Base-by-base conservation (phyloP, 37 sponge, comb jelly and placozoan genomes). In the Hexactinellida sp. region DNA sequence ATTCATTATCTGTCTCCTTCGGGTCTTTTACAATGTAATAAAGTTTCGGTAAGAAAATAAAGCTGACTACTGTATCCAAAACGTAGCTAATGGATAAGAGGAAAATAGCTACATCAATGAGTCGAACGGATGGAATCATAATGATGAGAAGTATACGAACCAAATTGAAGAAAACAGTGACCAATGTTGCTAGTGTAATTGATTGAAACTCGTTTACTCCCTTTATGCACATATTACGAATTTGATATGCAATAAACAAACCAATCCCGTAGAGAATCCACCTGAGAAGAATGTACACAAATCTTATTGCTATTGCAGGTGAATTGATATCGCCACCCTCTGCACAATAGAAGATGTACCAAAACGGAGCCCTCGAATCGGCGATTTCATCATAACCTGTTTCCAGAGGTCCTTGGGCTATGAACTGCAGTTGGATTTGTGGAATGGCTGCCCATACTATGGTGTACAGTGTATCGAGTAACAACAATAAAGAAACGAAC, bases 311-410 rank as follows among this genome's bases (percentile, higher is more conserved):
- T 3, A 63, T 63, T 63, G 76, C 76, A n/a, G 76, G 76, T 7
- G 76, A 63, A 63, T 28, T 63, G 5, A 23, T 5, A 63, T 10
- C 21, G 3, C 76, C 76, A 25, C 76, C 76, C 13, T 63, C 76
- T 25, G 76, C 76, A 63, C 76, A 63, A 23, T 63, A 63, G 76
- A 63, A 63, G 13, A 63, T 63, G 76, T 63, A 63, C 76, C 76
- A 63, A n/a, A 63, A 63, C 13, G 76, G 76, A 63, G 21, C 30
- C 13, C 76, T 23, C 5, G 76, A 23, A 21, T 63, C 5, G 32
- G 25, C 13, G 34, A 63, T 63, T 5, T 63, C 34, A 7, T 7
- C 5, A 3, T 32, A 7, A 25, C 5, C 76, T 63, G 76, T 63
- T 63, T 63, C 32, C 3, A 63, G 76, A 25, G 76, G 76, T 32